Evolutionary conservation across 2,888 invertebrate species (phyloP).

Genomic region (Oscheius sp.): DNA sequence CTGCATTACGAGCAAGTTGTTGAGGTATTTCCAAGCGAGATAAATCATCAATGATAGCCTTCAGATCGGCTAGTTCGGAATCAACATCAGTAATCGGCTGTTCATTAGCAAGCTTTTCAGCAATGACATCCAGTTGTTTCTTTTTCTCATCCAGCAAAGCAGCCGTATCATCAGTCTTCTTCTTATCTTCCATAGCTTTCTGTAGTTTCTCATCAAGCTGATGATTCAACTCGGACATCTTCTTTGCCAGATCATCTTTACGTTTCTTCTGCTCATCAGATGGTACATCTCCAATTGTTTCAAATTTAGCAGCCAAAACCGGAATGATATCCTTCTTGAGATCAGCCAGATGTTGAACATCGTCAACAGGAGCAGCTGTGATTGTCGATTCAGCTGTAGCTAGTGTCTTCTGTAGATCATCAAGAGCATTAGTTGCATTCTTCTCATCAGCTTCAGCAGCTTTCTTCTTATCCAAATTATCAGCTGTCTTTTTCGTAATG

Average conservation of each 20-base stretch:
- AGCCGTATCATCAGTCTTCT: constrained; percentile 26
- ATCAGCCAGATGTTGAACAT: not conserved
- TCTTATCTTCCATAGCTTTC: constrained; percentile 34
- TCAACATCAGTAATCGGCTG: constrained; percentile 41
- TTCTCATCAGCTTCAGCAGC: constrained; percentile 6
- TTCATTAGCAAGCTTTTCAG: constrained; percentile 25
- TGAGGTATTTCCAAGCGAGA: constrained; percentile 21
- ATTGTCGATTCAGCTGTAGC: not conserved
- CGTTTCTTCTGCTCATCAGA: constrained; percentile 37
- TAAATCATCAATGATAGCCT: constrained; percentile 32
- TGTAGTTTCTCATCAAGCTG: constrained; percentile 9
- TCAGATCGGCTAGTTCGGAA: constrained; percentile 33
- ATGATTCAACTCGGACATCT: constrained; percentile 27
- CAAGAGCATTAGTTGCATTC: not conserved
- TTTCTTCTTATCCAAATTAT: constrained; percentile 11
- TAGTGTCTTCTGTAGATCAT: constrained; percentile 3
- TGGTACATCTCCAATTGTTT: constrained; percentile 31
- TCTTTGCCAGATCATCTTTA: constrained; percentile 32
- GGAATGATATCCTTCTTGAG: constrained; percentile 13
- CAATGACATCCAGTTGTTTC: constrained; percentile 28
- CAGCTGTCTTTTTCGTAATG: not conserved
- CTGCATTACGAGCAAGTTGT: constrained; percentile 41
- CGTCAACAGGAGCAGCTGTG: not conserved
- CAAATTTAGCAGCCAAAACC: constrained; percentile 27
- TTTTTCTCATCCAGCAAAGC: constrained; percentile 29